Base-by-base conservation (phyloP, 2,888 invertebrate genomes). In the Cactoblastis cactorum region DNA sequence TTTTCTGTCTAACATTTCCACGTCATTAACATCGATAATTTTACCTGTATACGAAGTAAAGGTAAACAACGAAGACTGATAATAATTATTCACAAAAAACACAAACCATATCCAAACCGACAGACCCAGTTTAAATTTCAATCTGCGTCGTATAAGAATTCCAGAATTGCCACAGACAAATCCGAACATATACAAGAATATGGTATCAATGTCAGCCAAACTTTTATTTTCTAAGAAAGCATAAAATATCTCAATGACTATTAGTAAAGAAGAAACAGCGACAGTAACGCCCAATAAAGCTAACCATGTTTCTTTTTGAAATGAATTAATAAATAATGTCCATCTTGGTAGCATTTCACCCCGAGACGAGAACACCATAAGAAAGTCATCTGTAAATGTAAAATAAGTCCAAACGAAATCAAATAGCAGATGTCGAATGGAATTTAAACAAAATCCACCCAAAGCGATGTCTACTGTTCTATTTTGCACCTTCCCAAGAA, bases 31-130 rank as follows among this genome's bases (percentile, higher is more conserved):
- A 14, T 35, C 46, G 19, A 35, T 2, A 15, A 34, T 18, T 9
- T 14, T 35, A 41, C 32, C 33, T 18, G 14, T 45, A 5, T 8
- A 35, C 9, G 46, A 2, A 15, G 54, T 49, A n/a, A 49, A 51
- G 41, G 57, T 59, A 9, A 53, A 51, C 15, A 59, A 14, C 6
- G 52, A 52, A 1, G 49, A 52, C 45, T 55, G 55, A 49, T 59
- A 59, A 48, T 53, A 59, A 46, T 32, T 50, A 49, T 46, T 55
- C 0, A 55, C 46, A 14, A 57, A 52, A 50, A 59, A 57, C n/a
- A 49, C 32, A 32, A 53, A 57, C 53, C 52, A 34, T 14, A 18
- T 11, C 46, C 46, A 47, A 14, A 47, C 2, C 11, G 37, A 35
- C n/a, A 56, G 43, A 19, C 35, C 4, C 12, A 19, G 4, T 19